Conservation (phyloP, 2,888 invertebrate genomes). For the Timema podura region DNA sequence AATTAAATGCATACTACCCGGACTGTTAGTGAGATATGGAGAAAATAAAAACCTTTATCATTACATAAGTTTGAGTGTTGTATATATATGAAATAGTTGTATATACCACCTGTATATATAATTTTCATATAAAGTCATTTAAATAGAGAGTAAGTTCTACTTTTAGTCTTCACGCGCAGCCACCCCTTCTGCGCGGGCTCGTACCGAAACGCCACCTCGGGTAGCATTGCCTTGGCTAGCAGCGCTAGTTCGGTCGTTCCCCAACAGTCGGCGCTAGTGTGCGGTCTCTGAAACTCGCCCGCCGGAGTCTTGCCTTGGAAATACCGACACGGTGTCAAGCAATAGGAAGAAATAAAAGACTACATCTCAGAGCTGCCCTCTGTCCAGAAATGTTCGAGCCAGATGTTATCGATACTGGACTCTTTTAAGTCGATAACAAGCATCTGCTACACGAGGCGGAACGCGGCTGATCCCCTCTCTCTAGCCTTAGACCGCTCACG, state of each 20-base stretch:
- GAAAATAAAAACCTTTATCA: too few relatives aligned
- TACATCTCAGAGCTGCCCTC: conserved; percentile 21
- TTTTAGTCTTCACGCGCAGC: too few relatives aligned
- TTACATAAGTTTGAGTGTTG: too few relatives aligned
- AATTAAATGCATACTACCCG: too few relatives aligned
- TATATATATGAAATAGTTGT: too few relatives aligned
- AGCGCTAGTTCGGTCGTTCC: conserved; percentile 41
- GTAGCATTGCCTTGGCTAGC: conserved; percentile 31
- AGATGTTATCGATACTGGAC: conserved; percentile 19
- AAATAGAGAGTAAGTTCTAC: too few relatives aligned
- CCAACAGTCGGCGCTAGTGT: conserved; percentile 44
- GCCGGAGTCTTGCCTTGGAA: conserved; percentile 5
- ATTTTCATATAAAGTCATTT: too few relatives aligned
- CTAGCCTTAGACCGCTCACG: too few relatives aligned
- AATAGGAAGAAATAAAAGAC: not conserved
- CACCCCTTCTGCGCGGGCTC: too few relatives aligned
- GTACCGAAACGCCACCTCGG: not conserved
- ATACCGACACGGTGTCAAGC: not conserved
- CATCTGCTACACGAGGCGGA: conserved; percentile 8
- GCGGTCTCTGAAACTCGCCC: conserved; percentile 29
- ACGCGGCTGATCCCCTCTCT: not conserved
- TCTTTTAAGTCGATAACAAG: not conserved
- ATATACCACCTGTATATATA: too few relatives aligned
- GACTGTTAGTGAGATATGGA: too few relatives aligned
- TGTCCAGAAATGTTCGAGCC: conserved; percentile 19